Evolutionary conservation across 2,888 invertebrate species (phyloP).

Genomic region (Oscheius myriophilus): DNA sequence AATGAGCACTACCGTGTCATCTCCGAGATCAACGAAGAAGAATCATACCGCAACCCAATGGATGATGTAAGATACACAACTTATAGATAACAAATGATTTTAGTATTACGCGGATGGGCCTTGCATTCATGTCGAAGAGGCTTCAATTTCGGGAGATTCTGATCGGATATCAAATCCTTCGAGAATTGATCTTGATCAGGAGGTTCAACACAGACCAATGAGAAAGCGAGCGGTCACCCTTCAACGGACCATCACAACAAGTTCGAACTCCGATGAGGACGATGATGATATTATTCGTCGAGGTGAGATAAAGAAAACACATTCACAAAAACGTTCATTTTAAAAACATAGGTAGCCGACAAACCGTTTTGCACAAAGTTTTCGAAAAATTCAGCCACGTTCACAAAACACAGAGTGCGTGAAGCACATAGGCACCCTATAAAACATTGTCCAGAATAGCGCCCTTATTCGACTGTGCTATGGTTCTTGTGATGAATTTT

Average conservation of each 20-base stretch:
- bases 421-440: no score
- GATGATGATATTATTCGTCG: not conserved
- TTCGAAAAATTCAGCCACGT: no score
- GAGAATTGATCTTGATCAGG: conserved; percentile 4
- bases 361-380: no score
- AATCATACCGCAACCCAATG: not conserved
- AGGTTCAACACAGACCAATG: not conserved
- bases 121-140: not conserved
- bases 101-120: conserved; percentile 19
- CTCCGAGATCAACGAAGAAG: conserved; percentile 21
- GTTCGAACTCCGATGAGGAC: not conserved
- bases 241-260: not conserved
- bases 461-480: no score
- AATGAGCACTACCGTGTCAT: conserved; percentile 47
- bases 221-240: conserved; percentile 7
- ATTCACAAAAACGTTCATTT: no score
- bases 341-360: no score
- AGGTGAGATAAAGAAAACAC: no score
- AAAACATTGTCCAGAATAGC: no score
- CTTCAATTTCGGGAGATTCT: conserved; percentile 1
- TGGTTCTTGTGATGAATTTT: no score
- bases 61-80: conserved; percentile 15
- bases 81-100: not conserved
- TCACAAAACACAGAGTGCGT: no score
- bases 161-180: conserved; percentile 7